Evolutionary conservation across 2,888 invertebrate genomes (phyloP).

Genomic region (Tyria jacobaeae): DNA sequence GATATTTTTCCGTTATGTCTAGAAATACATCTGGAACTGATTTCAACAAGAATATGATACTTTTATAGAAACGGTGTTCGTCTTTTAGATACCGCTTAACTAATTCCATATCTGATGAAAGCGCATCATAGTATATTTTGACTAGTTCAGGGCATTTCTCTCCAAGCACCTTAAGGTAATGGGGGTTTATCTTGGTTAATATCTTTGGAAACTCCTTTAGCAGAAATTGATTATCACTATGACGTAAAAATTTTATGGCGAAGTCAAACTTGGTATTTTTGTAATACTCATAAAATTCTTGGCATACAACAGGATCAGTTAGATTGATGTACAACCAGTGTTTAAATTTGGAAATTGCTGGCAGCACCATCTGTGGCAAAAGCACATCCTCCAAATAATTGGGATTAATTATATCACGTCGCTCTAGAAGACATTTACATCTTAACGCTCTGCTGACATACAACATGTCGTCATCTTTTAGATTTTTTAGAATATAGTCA

Average conservation of each 20-base stretch:
- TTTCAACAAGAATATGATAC: slow-evolving; percentile 61
- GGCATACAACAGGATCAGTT: slow-evolving; percentile 53
- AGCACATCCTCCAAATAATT: slow-evolving; percentile 61
- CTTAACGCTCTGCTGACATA: slow-evolving; percentile 71
- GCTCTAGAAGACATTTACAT: slow-evolving; percentile 63
- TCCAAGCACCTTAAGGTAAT: slow-evolving; percentile 60
- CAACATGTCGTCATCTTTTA: slow-evolving; percentile 70
- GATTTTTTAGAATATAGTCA: slow-evolving; percentile 62
- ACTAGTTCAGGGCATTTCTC: slow-evolving; percentile 60
- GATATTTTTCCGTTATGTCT: slow-evolving; percentile 63
- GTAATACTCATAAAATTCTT: slow-evolving; percentile 67
- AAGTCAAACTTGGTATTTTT: slow-evolving; percentile 48
- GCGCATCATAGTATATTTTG: slow-evolving; percentile 59
- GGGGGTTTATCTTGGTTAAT: slow-evolving; percentile 57
- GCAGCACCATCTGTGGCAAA: slow-evolving; percentile 66
- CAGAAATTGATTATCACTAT: slow-evolving; percentile 60
- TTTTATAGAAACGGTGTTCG: slow-evolving; percentile 53
- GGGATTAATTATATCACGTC: slow-evolving; percentile 63
- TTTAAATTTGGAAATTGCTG: slow-evolving; percentile 62
- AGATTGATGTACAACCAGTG: slow-evolving; percentile 60
- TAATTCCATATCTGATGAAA: slow-evolving; percentile 47
- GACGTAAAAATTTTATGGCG: slow-evolving; percentile 61
- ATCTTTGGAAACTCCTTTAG: slow-evolving; percentile 51
- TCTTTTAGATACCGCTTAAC: slow-evolving; percentile 46
- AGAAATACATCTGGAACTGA: slow-evolving; percentile 56